Base-by-base conservation (phyloP, 1,140 invertebrate species). In the Drosophila repleta region DNA sequence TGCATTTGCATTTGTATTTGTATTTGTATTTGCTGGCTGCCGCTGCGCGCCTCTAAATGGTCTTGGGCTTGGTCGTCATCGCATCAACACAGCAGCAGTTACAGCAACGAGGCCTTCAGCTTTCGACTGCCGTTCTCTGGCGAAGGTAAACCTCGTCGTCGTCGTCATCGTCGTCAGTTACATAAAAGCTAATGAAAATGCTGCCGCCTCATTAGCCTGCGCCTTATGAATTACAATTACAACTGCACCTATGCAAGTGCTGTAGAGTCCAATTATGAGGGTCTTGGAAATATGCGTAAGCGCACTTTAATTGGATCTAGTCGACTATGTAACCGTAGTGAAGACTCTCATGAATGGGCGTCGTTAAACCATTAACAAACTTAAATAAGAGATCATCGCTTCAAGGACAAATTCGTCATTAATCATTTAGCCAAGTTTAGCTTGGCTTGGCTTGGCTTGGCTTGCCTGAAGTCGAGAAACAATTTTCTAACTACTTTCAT, bases 101-200 rank as follows among this genome's bases (percentile, higher is more conserved):
- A 17, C 48, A 13, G 1, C 21, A 32, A 41, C 48, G 69, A 84
- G 77, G 60, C 69, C 70, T 78, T 84, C 39, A 74, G 69, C 74
- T 65, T 55, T n/a, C 17, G 4, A 18, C 11, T 65, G 79, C 49
- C 79, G 79, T 83, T 84, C 82, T 77, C 76, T 58, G 49, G 64
- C 60, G 81, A 85, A 84, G 81, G 80, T 80, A 76, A 72, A 84
- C 35, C 52, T 53, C 53, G 41, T 35, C 32, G 7, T 35, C 66
- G 37, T 49, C 32, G 45, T 45, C 35, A n/a, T n/a, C n/a, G 48
- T 60, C 46, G 55, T 66, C 35, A 39, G 41, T 84, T 84, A 70
- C 78, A 77, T 85, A 81, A 85, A 84, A 43, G 57, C 77, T 77
- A 87, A 76, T 82, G 80, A 79, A 85, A 77, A 80, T 85, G 77